A percentile compares a stretch with the other conserved stretches of the same genome.
phyloP scores from a whole-genome alignment of 2,888 invertebrate genomes.

The Coremacera marginata region DNA sequence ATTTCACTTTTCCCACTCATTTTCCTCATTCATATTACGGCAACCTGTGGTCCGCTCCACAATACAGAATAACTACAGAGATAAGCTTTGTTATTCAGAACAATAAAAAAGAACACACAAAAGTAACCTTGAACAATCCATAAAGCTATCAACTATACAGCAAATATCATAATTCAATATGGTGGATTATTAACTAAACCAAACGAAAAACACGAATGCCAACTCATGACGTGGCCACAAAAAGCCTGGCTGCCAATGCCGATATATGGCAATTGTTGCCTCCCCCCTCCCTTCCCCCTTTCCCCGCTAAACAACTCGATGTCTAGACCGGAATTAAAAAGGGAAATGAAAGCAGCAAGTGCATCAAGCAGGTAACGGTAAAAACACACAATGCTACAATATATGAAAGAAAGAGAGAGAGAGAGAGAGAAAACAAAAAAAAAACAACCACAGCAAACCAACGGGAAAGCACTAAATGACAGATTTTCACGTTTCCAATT shows the following conservation, averaged over 20 bases:
- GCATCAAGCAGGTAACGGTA: not conserved
- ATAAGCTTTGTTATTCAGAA: not conserved
- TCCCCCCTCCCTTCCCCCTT: too few relatives aligned
- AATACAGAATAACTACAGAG: too few relatives aligned
- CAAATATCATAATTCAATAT: not conserved
- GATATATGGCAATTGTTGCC: conserved; percentile 19
- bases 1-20: too few relatives aligned
- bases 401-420: not conserved
- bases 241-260: not conserved
- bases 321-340: conserved; percentile 44
- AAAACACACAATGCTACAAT: not conserved
- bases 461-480: conserved; percentile 19
- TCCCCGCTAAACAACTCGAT: not conserved
- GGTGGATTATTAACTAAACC: conserved; percentile 20
- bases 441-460: not conserved
- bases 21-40: too few relatives aligned
- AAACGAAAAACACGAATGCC: not conserved
- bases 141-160: not conserved
- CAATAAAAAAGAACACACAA: not conserved
- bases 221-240: not conserved
- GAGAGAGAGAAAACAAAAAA: not conserved
- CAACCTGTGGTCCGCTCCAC: too few relatives aligned
- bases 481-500: conserved; percentile 38
- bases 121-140: not conserved
- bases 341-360: conserved; percentile 41